Base-by-base conservation (phyloP, 1,140 invertebrate species). In the Diorhabda elongata region DNA sequence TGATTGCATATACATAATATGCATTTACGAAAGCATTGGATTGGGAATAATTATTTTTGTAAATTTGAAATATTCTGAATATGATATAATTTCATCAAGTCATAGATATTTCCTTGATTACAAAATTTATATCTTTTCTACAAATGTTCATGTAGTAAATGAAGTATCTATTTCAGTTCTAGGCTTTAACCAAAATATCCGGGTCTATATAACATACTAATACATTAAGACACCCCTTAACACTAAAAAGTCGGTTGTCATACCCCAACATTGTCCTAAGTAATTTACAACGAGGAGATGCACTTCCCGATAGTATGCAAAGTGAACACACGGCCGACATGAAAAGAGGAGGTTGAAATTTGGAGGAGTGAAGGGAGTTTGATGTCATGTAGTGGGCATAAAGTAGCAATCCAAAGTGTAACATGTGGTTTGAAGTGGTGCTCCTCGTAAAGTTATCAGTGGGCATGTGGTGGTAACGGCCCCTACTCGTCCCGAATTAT, bases 391-490 rank as follows among this genome's bases (percentile, higher is more conserved):
- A 76, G 70, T 70, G 70, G 67, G 69, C 69, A 77, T 77, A 77
- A 76, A 76, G 71, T 67, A 69, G 70, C 72, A 73, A 72, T 71
- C 75, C 74, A 76, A 74, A 77, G 75, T 77, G 77, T 77, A 77
- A 77, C 77, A 78, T 77, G 77, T 78, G 77, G 74, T 75, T 75
- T 75, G 72, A 78, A 78, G 77, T 77, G 76, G 77, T 78, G 76
- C 75, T 76, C 76, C 73, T 77, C 77, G 77, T 77, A 78, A 78
- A 78, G 76, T 78, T 78, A 76, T 77, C 77, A 75, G 73, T 74
- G 77, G 76, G 76, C 77, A 78, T 77, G 76, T 78, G 77, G 77
- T 78, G 77, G 77, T 78, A 77, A 78, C 75, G 76, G 75, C 73
- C 69, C 72, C 68, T 72, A 74, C 77, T 72, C 73, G 74, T 71